These are phyloP conservation scores for Caenorhabditis uteleia DNA, from an alignment of 2,888 invertebrate genomes.

Conservation along the genomic window DNA sequence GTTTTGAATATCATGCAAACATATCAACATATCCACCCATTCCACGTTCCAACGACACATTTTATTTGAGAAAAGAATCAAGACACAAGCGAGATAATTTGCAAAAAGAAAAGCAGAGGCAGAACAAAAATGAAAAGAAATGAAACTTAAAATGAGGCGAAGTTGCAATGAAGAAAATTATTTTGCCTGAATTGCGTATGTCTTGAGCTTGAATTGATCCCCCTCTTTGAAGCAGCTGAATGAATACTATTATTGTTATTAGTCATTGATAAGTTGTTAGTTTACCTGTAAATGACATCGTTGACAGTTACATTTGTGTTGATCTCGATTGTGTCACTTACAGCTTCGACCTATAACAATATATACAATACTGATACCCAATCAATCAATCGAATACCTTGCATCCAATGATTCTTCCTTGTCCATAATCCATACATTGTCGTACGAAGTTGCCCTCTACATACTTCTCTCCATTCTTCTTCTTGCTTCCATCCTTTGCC, in stretches of 20 bases:
- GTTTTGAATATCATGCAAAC: not conserved
- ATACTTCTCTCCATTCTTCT: slow-evolving; percentile 35
- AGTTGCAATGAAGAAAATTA: not conserved
- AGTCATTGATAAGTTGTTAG: not conserved
- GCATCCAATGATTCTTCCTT: slow-evolving; percentile 20
- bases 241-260: not conserved
- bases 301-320: slow-evolving; percentile 26
- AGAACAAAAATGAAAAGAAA: slow-evolving; percentile 5
- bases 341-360: slow-evolving; percentile 13
- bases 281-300: slow-evolving; percentile 15
- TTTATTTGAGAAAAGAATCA: not conserved
- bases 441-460: slow-evolving; percentile 23
- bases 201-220: slow-evolving; percentile 26
- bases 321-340: slow-evolving; percentile 19
- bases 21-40: no score
- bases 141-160: not conserved
- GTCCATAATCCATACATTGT: slow-evolving; percentile 2
- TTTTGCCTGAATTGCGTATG: slow-evolving; percentile 4
- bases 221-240: slow-evolving; percentile 28
- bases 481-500: slow-evolving; percentile 20
- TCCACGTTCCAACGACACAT: not conserved
- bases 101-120: slow-evolving; percentile 16
- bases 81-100: not conserved
- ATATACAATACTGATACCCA: not conserved
- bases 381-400: slow-evolving; percentile 5